Percentiles rank a stretch among this genome's conserved stretches.
These are phyloP conservation scores for Tortrix viridana DNA, from an alignment of 2,888 invertebrate species.

Conservation along the genomic window DNA sequence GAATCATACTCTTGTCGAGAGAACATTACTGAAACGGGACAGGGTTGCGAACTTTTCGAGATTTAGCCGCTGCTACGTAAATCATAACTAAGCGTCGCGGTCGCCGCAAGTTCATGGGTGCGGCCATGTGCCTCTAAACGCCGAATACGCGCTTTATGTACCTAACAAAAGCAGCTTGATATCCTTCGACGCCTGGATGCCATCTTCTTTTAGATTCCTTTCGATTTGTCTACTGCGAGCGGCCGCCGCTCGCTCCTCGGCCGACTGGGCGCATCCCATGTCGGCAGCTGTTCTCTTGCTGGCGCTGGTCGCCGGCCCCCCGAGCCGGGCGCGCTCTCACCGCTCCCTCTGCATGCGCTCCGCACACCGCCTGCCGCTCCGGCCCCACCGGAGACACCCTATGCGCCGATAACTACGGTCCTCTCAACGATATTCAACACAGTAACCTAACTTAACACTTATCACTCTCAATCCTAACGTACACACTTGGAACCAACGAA, in stretches of 20 bases:
- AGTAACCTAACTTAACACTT: slow-evolving; percentile 78
- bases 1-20: slow-evolving; percentile 32
- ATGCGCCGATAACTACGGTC: slow-evolving; percentile 64
- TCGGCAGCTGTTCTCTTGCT: slow-evolving; percentile 80
- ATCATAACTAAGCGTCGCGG: slow-evolving; percentile 24
- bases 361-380: slow-evolving; percentile 75
- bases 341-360: slow-evolving; percentile 84
- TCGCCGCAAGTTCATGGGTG: slow-evolving; percentile 66
- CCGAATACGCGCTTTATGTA: slow-evolving; percentile 70
- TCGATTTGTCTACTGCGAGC: slow-evolving; percentile 99
- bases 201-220: slow-evolving; percentile 99
- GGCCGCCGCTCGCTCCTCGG: slow-evolving; percentile 99
- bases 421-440: slow-evolving; percentile 60
- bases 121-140: slow-evolving; percentile 56
- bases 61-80: slow-evolving; percentile 30
- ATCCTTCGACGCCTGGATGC: slow-evolving; percentile 99
- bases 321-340: slow-evolving; percentile 85
- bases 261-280: slow-evolving; percentile 99
- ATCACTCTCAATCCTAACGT: slow-evolving; percentile 58
- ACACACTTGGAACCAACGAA: slow-evolving; percentile 40
- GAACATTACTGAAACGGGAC: slow-evolving; percentile 14
- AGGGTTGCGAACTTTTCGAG: slow-evolving; percentile 32
- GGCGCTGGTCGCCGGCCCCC: slow-evolving; percentile 81
- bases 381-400: slow-evolving; percentile 77
- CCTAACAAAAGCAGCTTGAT: slow-evolving; percentile 98